Base-by-base conservation (phyloP, 2,888 invertebrate species). In the Torymus auratus region DNA sequence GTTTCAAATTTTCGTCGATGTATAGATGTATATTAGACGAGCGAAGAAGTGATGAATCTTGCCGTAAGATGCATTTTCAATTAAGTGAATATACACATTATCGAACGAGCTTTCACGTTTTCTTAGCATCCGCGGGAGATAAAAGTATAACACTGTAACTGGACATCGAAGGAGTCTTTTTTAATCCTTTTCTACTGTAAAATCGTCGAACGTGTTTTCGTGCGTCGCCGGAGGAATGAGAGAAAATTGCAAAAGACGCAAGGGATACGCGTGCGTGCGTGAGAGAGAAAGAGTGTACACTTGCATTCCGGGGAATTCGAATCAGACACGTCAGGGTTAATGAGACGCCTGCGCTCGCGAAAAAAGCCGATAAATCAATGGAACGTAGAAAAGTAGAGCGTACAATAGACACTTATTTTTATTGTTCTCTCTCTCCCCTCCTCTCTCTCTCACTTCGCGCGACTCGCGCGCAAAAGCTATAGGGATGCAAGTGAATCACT, bases 361-460 rank as follows among this genome's bases (percentile, higher is more conserved):
- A 65, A 60, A 68, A 68, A 75, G 15, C 60, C 70, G 64, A 77
- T 70, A 74, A 79, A 70, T 74, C 79, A 64, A 69, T 80, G 53
- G 2, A 74, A 60, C 15, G 17, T n/a, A 50, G 50, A 15, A 61
- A 52, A 69, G 58, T 69, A 58, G 69, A 53, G 61, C 23, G 52
- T 67, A 69, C 65, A 74, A 74, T 80, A 60, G 69, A 74, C 56
- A 74, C 64, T 70, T 80, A 74, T 65, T 80, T 64, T 72, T 70
- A 64, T 80, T 74, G 17, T 52, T 58, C 74, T 65, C 64, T 53
- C 64, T 70, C 3, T 55, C 7, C 7, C 41, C 58, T 80, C 64
- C 41, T 41, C 7, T 41, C 64, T 70, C 41, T 41, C 41, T 41
- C 7, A 41, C 41, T 41, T 61, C 12, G 62, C 69, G 60, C 61